These are phyloP conservation scores for Cebus imitator DNA, from an alignment of 2,113 vertebrate genomes.

Conservation along the genomic window DNA sequence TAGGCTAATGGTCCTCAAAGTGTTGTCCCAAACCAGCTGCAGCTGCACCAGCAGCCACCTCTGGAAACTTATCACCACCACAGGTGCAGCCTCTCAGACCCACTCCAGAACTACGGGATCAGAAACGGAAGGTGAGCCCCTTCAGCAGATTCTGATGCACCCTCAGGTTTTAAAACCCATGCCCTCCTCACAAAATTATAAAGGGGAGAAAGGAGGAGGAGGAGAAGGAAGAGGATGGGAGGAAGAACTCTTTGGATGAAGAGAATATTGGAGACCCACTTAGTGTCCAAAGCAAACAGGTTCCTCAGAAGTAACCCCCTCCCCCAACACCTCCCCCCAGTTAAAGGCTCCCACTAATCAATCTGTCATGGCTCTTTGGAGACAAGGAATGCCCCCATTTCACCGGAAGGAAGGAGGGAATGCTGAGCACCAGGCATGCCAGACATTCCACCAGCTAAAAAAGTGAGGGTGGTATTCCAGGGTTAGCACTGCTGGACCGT, in stretches of 20 bases:
- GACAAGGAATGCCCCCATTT: conserved; percentile 48
- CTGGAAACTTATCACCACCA: not conserved
- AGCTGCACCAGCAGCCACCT: not conserved
- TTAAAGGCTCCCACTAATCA: conserved; percentile 22
- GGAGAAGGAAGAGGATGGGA: not conserved
- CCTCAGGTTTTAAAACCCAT: not conserved
- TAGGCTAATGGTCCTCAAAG: not conserved
- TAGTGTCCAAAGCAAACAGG: not conserved
- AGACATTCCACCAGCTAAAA: conserved; percentile 61
- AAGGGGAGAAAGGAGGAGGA: not conserved
- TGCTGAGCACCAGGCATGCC: conserved; percentile 62
- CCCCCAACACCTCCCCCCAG: not conserved
- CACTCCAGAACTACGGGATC: not conserved
- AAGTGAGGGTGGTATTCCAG: not conserved
- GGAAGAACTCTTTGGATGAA: not conserved
- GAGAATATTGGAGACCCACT: not conserved
- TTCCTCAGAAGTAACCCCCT: not conserved
- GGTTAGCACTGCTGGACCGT: not conserved
- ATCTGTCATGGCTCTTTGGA: conserved; percentile 46
- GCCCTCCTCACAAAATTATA: not conserved
- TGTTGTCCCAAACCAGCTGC: not conserved
- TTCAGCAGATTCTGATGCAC: not conserved
- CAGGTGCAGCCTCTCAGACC: not conserved
- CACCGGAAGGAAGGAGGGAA: not conserved
- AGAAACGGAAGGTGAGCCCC: not conserved